Evolutionary conservation across 2,797 vertebrate genomes (phyloP).

Genomic region (Onychomys torridus): DNA sequence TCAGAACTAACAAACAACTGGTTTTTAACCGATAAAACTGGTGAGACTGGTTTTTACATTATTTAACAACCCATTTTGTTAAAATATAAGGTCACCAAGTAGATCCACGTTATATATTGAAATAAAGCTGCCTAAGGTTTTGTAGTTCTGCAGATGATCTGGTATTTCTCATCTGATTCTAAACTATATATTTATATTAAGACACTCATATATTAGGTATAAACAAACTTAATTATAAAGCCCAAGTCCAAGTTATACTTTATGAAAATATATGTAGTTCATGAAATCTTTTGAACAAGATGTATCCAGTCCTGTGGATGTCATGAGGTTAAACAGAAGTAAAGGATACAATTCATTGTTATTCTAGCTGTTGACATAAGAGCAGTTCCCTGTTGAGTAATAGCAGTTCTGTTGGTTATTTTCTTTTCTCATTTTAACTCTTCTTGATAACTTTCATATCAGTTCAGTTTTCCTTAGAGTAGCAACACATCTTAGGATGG

Average conservation of each 20-base stretch:
- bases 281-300: neutral
- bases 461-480: neutral
- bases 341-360: neutral
- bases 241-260: neutral
- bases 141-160: neutral
- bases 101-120: neutral
- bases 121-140: neutral
- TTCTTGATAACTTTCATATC: neutral
- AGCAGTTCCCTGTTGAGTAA: neutral
- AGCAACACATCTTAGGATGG: neutral
- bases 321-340: neutral
- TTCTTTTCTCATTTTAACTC: neutral
- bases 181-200: conserved; percentile 43
- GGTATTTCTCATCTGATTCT: neutral
- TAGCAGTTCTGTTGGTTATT: neutral
- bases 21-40: neutral
- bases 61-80: neutral
- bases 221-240: neutral
- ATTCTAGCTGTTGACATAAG: neutral
- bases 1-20: neutral
- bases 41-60: neutral
- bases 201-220: neutral
- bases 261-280: neutral
- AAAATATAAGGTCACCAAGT: neutral
- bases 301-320: neutral